These are phyloP conservation scores for Calliphora vomitoria DNA, from an alignment of 2,888 invertebrate genomes.

Conservation along the genomic window DNA sequence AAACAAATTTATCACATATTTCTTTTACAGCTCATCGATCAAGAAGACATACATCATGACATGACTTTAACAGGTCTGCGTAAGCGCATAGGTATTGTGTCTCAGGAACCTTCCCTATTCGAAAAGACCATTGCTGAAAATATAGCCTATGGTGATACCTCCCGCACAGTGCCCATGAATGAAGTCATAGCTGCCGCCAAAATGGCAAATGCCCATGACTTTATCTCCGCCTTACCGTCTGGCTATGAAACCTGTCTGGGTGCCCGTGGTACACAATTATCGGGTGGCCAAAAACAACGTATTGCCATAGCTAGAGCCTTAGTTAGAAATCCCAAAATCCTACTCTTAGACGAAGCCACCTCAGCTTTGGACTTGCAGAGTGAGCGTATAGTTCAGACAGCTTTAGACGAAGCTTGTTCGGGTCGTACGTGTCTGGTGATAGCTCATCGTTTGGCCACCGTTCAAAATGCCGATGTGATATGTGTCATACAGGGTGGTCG, in stretches of 20 bases:
- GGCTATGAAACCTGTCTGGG: constrained; percentile 91
- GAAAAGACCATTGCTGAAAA: constrained; percentile 93
- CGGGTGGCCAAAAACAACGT: constrained; percentile 95
- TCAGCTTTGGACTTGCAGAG: constrained; percentile 92
- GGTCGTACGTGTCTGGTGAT: constrained; percentile 94
- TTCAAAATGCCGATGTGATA: constrained; percentile 93
- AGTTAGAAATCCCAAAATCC: constrained; percentile 89
- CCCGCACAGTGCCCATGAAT: constrained; percentile 87
- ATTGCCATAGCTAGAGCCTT: constrained; percentile 93
- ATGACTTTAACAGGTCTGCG: constrained; percentile 89
- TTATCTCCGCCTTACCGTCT: constrained; percentile 90
- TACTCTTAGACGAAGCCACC: constrained; percentile 91
- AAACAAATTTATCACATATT: constrained; percentile 20
- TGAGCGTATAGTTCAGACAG: constrained; percentile 92
- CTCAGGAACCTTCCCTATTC: constrained; percentile 94
- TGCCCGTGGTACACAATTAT: constrained; percentile 91
- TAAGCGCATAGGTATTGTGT: constrained; percentile 91
- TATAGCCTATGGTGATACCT: constrained; percentile 94
- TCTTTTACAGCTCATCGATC: constrained; percentile 83
- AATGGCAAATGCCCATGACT: constrained; percentile 91
- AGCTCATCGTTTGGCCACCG: constrained; percentile 93
- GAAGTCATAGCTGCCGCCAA: constrained; percentile 91
- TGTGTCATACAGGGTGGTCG: constrained; percentile 92
- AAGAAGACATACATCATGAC: constrained; percentile 86
- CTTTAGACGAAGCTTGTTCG: constrained; percentile 91